A percentile compares a stretch with the other conserved stretches of the same genome.
These are phyloP conservation scores for Cherax quadricarinatus DNA, from an alignment of 1,140 invertebrate genomes.

Conservation along the genomic window DNA sequence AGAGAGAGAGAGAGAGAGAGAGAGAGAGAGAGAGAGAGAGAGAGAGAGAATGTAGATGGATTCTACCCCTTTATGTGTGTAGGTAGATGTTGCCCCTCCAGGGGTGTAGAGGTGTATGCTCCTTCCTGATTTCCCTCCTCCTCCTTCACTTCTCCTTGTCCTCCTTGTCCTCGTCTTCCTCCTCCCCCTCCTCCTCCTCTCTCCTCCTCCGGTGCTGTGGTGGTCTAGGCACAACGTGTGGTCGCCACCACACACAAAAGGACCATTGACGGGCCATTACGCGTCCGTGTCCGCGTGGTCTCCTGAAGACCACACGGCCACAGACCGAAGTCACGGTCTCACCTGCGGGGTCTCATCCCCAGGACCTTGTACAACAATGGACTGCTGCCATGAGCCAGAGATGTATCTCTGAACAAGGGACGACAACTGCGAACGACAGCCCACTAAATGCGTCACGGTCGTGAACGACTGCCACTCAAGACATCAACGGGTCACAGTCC, in stretches of 20 bases:
- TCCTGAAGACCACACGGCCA: conserved; percentile 27
- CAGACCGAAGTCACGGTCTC: conserved; percentile 6
- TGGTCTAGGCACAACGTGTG: conserved; percentile 36
- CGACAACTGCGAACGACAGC: too few species aligned
- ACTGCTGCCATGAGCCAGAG: not conserved
- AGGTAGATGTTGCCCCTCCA: not conserved
- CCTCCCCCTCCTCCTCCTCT: conserved; percentile 6
- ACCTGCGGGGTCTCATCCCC: not conserved
- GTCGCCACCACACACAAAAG: conserved; percentile 58
- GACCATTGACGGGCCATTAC: conserved; percentile 59
- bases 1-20: too few species aligned
- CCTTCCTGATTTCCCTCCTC: too few species aligned
- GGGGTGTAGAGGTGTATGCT: not conserved
- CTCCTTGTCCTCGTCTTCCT: not conserved
- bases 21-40: too few species aligned
- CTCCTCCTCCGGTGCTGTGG: conserved; percentile 6
- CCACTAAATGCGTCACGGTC: too few species aligned
- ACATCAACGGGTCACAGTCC: not conserved
- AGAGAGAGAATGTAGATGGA: too few species aligned
- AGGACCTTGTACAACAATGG: not conserved
- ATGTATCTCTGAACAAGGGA: not conserved
- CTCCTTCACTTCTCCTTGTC: too few species aligned
- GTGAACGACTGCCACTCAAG: not conserved
- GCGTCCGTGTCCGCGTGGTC: conserved; percentile 37
- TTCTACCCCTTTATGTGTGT: too few species aligned